Evolutionary conservation across 1,140 invertebrate genomes (phyloP).

Genomic region (Drosophila rufa): DNA sequence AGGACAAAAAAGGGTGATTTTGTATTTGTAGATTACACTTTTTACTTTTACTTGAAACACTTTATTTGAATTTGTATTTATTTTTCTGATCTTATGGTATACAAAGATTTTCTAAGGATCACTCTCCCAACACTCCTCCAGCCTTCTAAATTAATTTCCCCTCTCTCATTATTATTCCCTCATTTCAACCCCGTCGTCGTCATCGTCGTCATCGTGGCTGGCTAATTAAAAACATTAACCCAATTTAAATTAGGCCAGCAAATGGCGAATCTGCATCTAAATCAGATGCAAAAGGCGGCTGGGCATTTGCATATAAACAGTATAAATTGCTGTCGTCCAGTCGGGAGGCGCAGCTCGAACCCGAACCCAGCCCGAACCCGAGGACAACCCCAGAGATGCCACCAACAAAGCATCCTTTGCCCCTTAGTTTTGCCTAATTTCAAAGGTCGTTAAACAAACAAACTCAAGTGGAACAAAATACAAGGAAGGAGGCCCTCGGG

Average conservation of each 20-base stretch:
- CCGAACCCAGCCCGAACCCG: too few relatives aligned
- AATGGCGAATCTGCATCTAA: conserved; percentile 53
- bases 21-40: too few relatives aligned
- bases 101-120: too few relatives aligned
- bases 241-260: conserved; percentile 79
- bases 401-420: conserved; percentile 53
- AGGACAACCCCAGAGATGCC: conserved; percentile 23
- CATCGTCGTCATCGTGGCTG: not conserved
- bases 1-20: too few relatives aligned
- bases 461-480: conserved; percentile 84
- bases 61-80: too few relatives aligned
- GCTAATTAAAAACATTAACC: conserved; percentile 73
- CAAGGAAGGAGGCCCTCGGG: conserved; percentile 55
- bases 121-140: too few relatives aligned
- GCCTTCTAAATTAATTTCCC: not conserved
- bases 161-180: conserved; percentile 1
- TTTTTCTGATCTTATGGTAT: too few relatives aligned
- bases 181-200: not conserved
- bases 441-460: conserved; percentile 85
- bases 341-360: not conserved
- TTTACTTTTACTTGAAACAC: too few relatives aligned
- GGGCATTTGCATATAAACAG: conserved; percentile 76
- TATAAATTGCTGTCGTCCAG: conserved; percentile 72
- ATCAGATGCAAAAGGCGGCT: conserved; percentile 29
- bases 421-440: conserved; percentile 83